Base-by-base conservation (phyloP, 2,797 vertebrate genomes). In the Bovichtus diacanthus region DNA sequence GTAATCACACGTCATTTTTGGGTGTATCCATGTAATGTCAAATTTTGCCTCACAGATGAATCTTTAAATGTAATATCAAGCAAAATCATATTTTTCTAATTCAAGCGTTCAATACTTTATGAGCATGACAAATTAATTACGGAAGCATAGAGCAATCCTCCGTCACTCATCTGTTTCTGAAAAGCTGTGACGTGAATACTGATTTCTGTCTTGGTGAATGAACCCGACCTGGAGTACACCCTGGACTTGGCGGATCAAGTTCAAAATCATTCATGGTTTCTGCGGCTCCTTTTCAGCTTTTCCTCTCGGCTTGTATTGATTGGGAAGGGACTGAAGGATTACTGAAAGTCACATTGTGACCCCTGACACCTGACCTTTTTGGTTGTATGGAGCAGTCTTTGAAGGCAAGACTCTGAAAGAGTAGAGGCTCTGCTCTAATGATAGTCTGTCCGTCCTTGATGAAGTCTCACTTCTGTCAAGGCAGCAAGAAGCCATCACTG, bases 271-370 rank as follows among this genome's bases (percentile, higher is more conserved):
- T 60, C 46, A 59, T 41, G 16, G 43, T 74, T 64, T 51, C 70
- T 51, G 50, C 72, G 84, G 54, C 71, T 49, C 50, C 50, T 64
- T 80, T 76, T 47, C n/a, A 18, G 54, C 63, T 55, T 56, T 72
- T 53, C 21, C 9, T 46, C 53, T 81, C 55, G 38, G 74, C 65
- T 70, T 36, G 18, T 83, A 87, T 88, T 85, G 85, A 90, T 90
- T 68, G 74, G 39, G 27, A 49, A 44, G 64, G 25, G 49, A 74
- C 56, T 67, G 53, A 75, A 65, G 78, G 63, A 90, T 90, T 84
- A 84, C 69, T 63, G 15, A 72, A 81, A 77, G 77, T 87, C 85
- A 76, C 67, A 70, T 68, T 67, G 66, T 86, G 64, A 91, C 80
- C 81, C 23, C 39, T 87, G 84, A 82, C 80, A 82, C 65, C 10